Percentiles rank a stretch among this genome's conserved stretches.
Evolutionary conservation across 2,888 invertebrate genomes (phyloP).

Genomic region (Melieria picta): DNA sequence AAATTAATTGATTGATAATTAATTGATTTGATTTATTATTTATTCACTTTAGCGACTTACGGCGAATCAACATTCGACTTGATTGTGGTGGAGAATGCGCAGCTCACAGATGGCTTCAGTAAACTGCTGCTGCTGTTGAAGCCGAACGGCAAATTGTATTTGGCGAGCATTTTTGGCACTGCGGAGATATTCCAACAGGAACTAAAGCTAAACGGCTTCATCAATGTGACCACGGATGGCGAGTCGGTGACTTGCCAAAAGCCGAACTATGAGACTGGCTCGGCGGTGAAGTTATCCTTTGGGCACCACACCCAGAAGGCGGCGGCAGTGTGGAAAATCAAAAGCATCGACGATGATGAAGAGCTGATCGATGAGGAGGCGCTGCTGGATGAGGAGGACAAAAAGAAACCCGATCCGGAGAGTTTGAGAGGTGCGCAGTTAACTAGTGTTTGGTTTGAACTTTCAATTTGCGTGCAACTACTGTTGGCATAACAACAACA

Average conservation of each 20-base stretch:
- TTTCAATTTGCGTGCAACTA: not conserved
- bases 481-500: not conserved
- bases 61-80: slow-evolving; percentile 72
- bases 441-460: not conserved
- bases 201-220: slow-evolving; percentile 75
- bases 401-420: slow-evolving; percentile 85
- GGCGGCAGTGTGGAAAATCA: slow-evolving; percentile 76
- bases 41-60: slow-evolving; percentile 67
- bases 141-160: slow-evolving; percentile 71
- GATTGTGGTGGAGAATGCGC: slow-evolving; percentile 67
- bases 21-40: not conserved
- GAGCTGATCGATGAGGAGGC: slow-evolving; percentile 89
- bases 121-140: slow-evolving; percentile 72
- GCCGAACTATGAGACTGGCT: slow-evolving; percentile 79
- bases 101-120: slow-evolving; percentile 67
- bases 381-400: slow-evolving; percentile 89
- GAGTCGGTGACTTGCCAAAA: slow-evolving; percentile 69
- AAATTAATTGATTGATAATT: not conserved
- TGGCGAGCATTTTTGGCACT: slow-evolving; percentile 66
- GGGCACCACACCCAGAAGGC: slow-evolving; percentile 48
- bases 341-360: slow-evolving; percentile 69
- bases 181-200: slow-evolving; percentile 66
- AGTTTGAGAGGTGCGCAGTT: slow-evolving; percentile 77
- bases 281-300: slow-evolving; percentile 69
- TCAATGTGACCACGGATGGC: slow-evolving; percentile 55